Base-by-base conservation (phyloP, 2,113 vertebrate species). In the Drymodes brunneopygia region DNA sequence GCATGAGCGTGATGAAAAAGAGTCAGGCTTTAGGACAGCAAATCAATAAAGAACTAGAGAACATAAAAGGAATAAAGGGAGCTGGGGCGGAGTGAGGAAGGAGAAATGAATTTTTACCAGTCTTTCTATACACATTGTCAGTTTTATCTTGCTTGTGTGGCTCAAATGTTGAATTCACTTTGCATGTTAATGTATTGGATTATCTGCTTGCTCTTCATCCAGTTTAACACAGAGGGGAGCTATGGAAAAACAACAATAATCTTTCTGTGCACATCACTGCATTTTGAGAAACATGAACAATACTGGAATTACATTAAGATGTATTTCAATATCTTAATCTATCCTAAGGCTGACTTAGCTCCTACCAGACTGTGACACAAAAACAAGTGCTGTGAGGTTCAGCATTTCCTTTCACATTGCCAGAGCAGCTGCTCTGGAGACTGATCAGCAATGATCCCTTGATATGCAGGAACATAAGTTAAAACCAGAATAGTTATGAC, bases 381-480 rank as follows among this genome's bases (percentile, higher is more conserved):
- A 48, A 80, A 18, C 4, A 64, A 72, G 28, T 0, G 0, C 10
- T 5, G 2, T 24, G 23, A 6, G 3, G 4, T 48, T 82, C 61
- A 12, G 3, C 4, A 38, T 15, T 54, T 9, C 29, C 40, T n/a
- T 75, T 50, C 25, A 4, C 20, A 44, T 3, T 57, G 78, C n/a
- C 20, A 60, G 25, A 82, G 48, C 35, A 75, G 44, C 81, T 72
- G 45, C 20, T 71, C 66, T 38, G 24, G 10, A 86, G 73, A 65
- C 17, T n/a, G 4, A 40, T 28, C 31, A 48, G 29, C 8, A 40
- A 5, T 13, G 27, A 70, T 16, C 25, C 42, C 16, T 35, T 33
- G 9, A 72, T 8, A 4, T 4, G 11, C n/a, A 86, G 24, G 35
- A 87, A 14, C 4, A 20, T 4, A 64, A 15, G 24, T 51, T 56